Base-by-base conservation (phyloP, 2,797 vertebrate species). In the Phrynocephalus forsythii region DNA sequence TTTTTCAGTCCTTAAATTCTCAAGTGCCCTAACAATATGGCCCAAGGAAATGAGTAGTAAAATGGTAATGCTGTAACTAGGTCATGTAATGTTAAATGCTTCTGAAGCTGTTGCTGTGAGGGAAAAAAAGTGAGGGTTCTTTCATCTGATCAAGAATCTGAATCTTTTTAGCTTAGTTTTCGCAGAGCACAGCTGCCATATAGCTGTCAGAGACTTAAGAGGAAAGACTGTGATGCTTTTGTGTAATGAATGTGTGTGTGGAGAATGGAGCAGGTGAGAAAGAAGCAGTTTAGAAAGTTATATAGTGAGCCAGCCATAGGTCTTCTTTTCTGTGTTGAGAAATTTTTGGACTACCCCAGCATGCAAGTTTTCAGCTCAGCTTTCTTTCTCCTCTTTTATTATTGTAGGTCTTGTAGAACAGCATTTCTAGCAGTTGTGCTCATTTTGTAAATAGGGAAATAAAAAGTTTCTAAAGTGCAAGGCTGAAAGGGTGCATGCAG, bases 81-180 rank as follows among this genome's bases (percentile, higher is more conserved):
- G 96, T 96, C 88, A 96, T 95, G 95, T 75, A 22, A 94, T 52
- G 77, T 44, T 91, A 86, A 96, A 94, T 94, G 85, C 91, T 94
- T 87, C 89, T 92, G 94, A 95, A 95, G 94, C 91, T 93, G 81
- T 90, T 93, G 94, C 90, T 84, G 93, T 95, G 95, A 56, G 48
- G 22, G 16, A 94, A 30, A 94, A 92, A 95, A 95, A 92, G 80
- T 72, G 38, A 93, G 87, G 66, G 0, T 22, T 72, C 96, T 97
- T 97, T 95, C 94, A 90, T 92, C 90, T 90, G 50, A 91, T 91
- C 87, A 93, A 66, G 38, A 92, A 94, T 95, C 86, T 89, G 66
- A 90, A 95, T 92, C 91, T 84, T 94, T 92, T 91, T 86, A 86
- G 0, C 48, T 92, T 88, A 0, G 82, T 0, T 86, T 77, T 94